A percentile compares a stretch with the other conserved stretches of the same genome.
Evolutionary conservation across 2,113 vertebrate genomes (phyloP).

Genomic region (Cercocebus atys): DNA sequence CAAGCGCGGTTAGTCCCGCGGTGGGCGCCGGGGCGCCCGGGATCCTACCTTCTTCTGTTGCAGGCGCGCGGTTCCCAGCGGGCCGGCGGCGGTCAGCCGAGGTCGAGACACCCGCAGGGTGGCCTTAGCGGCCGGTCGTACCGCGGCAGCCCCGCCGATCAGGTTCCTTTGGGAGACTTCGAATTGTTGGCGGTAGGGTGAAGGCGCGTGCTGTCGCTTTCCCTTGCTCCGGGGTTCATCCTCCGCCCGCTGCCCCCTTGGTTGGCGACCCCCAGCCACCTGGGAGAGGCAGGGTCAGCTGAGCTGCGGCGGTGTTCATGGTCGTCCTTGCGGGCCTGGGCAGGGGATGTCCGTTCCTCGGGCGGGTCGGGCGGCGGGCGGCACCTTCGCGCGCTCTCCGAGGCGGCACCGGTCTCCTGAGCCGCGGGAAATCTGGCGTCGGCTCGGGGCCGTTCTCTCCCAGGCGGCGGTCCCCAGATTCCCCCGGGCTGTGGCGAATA

Average conservation of each 20-base stretch:
- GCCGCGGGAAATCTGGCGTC: slow-evolving; percentile 49
- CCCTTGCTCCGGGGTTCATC: neutral
- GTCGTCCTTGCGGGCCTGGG: neutral
- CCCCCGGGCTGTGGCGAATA: neutral
- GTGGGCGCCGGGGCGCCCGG: neutral
- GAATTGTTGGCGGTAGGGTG: slow-evolving; percentile 68
- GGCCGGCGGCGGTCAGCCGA: neutral
- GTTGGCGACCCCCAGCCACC: neutral
- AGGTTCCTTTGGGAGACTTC: neutral
- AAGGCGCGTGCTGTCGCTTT: slow-evolving; percentile 1
- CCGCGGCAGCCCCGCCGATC: neutral
- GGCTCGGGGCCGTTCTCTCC: neutral
- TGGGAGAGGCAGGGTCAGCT: neutral
- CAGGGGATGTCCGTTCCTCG: neutral
- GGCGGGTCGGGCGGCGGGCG: accelerated
- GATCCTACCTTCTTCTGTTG: neutral
- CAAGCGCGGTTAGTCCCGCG: slow-evolving; percentile 62
- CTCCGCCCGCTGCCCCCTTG: neutral
- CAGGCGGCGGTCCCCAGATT: neutral
- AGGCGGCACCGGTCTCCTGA: neutral
- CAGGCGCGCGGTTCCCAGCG: neutral
- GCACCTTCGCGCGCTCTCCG: neutral
- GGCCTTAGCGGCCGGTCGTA: neutral
- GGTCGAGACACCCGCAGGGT: neutral
- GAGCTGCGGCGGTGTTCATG: neutral